Evolutionary conservation across 1,140 invertebrate genomes (phyloP), one percentile per base, ranked within the genome.

Genomic region (Drosophila albomicans): DNA sequence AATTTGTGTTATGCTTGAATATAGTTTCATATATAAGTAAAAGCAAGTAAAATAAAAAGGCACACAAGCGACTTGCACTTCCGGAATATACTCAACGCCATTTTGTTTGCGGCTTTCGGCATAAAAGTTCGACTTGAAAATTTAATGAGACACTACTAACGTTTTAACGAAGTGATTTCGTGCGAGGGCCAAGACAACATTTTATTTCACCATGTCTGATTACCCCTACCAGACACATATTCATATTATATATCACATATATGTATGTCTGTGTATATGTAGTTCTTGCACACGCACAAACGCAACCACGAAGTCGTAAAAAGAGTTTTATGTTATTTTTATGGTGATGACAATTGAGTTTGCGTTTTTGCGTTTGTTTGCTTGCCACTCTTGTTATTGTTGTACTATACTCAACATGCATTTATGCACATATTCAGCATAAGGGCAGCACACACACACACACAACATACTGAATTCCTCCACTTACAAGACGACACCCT

Each of bases 301-400:
- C 75, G 63, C 66, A 86, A 54, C 73, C 78, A 64, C 65, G 65
- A 69, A 79, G 81, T 79, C 75, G 80, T 89, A 84, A 89, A 89
- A 82, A 88, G 62, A 89, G 81, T 89, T 89, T 89, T 89, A 81
- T 89, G 85, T 89, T 85, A 89, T 89, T 89, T 89, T 89, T 89
- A 84, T 89, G 85, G 75, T 89, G 81, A 89, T 89, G 85, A 89
- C 85, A 84, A 89, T 89, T 88, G 75, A 28, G 49, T 51, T 51
- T 51, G 49, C 78, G 75, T 75, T 74, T 62, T 43, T 43, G 72
- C 71, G 78, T 85, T 74, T 75, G 73, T 81, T 71, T 52, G 41
- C 57, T 65, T 46, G 32, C 65, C 30, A 43, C 64, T 68, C 59
- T 48, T 71, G 65, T 80, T 86, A 71, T 74, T 82, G 78, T 81